Evolutionary conservation across 2,113 vertebrate genomes (phyloP), one percentile per base, ranked within the genome.

Genomic region (Numenius arquata): DNA sequence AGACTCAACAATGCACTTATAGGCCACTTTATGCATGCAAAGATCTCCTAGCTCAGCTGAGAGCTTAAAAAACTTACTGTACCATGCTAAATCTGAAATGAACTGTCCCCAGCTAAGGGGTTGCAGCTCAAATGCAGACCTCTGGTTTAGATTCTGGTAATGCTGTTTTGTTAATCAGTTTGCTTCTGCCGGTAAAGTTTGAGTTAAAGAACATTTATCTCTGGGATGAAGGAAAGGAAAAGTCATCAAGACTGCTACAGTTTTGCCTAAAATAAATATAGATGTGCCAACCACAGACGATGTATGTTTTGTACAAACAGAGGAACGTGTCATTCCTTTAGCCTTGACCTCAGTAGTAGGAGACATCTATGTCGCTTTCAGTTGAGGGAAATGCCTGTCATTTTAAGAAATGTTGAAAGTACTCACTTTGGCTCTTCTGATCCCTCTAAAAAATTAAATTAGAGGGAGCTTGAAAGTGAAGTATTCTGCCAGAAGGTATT

Each of bases 231-330:
- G 43, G 32, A 79, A 70, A 90, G 62, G 36, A 87, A 96, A 92
- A 75, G 15, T 6, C 45, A 76, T 85, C 76, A 82, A 68, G 61
- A 29, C 72, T 84, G 47, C 27, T 72, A 48, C 43, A 86, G 50
- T 45, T 94, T 87, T 72, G 27, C 40, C 53, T 89, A 75, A 96
- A 92, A 92, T 82, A 94, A 90, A 96, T 40, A 90, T 30, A 78
- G 70, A 85, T 78, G 20, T 58, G 48, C 89, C 83, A 87, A 55
- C n/a, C 58, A 93, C 52, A 93, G 55, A 61, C 3, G 4, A 68
- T 50, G 34, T 53, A 53, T 47, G 4, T 92, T 94, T 92, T 89
- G 40, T 58, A 87, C 3, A 1, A 81, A 38, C 3, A 89, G 56
- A 92, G 20, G 48, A 92, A 92, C 77, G 25, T 21, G 17, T 50